Evolutionary conservation across 1,140 invertebrate genomes (phyloP).

Genomic region (Chymomyza costata): DNA sequence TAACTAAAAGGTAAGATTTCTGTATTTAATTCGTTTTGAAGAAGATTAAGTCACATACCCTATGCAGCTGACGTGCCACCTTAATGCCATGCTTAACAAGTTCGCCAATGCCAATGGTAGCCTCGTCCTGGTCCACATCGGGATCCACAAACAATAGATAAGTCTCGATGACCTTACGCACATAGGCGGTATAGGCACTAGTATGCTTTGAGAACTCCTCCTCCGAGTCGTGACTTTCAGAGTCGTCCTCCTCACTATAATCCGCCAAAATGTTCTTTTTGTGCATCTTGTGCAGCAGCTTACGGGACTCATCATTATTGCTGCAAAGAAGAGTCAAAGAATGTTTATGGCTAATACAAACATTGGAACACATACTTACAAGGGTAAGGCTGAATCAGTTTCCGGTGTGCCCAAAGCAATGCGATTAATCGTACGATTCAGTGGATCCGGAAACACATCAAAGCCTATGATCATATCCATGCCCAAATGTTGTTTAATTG

Average conservation of each 20-base stretch:
- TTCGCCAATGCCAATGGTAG: slow-evolving; percentile 75
- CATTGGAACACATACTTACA: slow-evolving; percentile 75
- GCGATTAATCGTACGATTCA: slow-evolving; percentile 80
- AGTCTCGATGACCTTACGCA: slow-evolving; percentile 75
- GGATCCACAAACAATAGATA: slow-evolving; percentile 75
- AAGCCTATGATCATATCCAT: slow-evolving; percentile 83
- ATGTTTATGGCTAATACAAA: not conserved
- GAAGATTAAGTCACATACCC: slow-evolving; percentile 68
- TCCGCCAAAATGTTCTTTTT: slow-evolving; percentile 50
- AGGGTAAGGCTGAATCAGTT: slow-evolving; percentile 80
- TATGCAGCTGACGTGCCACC: slow-evolving; percentile 76
- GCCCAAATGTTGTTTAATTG: slow-evolving; percentile 79
- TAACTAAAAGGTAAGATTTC: slow-evolving; percentile 75
- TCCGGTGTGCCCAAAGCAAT: slow-evolving; percentile 81
- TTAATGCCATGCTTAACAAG: slow-evolving; percentile 76
- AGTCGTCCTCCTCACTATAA: slow-evolving; percentile 44
- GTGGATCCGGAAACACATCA: slow-evolving; percentile 81
- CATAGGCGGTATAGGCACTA: slow-evolving; percentile 74
- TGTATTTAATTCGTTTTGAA: no score
- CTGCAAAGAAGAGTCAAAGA: slow-evolving; percentile 10
- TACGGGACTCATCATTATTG: slow-evolving; percentile 71
- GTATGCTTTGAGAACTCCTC: slow-evolving; percentile 54
- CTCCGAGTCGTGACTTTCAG: slow-evolving; percentile 54
- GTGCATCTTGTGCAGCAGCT: slow-evolving; percentile 60
- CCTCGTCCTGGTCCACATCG: slow-evolving; percentile 61